Base-by-base conservation (phyloP, 1,140 invertebrate genomes). In the Aporrectodea caliginosa region DNA sequence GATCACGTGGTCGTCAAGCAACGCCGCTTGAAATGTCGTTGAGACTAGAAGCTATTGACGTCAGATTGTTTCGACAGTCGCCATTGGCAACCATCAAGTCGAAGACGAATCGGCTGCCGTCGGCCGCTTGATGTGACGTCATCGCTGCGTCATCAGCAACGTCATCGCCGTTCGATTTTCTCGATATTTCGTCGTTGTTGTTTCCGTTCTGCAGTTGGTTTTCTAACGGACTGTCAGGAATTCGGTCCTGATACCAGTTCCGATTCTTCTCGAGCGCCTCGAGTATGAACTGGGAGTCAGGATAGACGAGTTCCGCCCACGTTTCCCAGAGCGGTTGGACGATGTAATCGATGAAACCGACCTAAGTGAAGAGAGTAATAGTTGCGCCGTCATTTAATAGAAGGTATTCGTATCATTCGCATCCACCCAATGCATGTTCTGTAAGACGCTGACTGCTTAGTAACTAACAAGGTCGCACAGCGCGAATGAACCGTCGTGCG, bases 281-380 rank as follows among this genome's bases (percentile, higher is more conserved):
- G 72, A 99, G 90, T 82, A 99, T 99, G 75, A 97, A 94, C 89
- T 98, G 96, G 14, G 97, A 97, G 87, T 99, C 97, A 0, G 98
- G 98, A 89, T 98, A 95, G 1, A 99, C 98, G 35, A 99, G 90
- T 88, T 99, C 98, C 16, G 96, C 97, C 98, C 98, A 99, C 1
- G 97, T 99, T 88, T 99, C 98, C 95, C 96, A 99, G 29, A 99
- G 89, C 6, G 98, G 98, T 90, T 99, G 97, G 1, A 98, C 96
- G 85, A 99, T 99, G 88, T 98, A 99, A 89, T 99, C 97, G 85
- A 99, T 99, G 87, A 99, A 99, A 81, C 97, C 97, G 85, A 99
- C 96, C 92, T 94, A 89, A 58, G 6, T 58, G 43, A 58, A 58
- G 22, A 58, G 43, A 58, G 6, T 12, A 58, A 58, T 6, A 6